Evolutionary conservation across 2,113 vertebrate genomes (phyloP).

Genomic region (Oplegnathus fasciatus): DNA sequence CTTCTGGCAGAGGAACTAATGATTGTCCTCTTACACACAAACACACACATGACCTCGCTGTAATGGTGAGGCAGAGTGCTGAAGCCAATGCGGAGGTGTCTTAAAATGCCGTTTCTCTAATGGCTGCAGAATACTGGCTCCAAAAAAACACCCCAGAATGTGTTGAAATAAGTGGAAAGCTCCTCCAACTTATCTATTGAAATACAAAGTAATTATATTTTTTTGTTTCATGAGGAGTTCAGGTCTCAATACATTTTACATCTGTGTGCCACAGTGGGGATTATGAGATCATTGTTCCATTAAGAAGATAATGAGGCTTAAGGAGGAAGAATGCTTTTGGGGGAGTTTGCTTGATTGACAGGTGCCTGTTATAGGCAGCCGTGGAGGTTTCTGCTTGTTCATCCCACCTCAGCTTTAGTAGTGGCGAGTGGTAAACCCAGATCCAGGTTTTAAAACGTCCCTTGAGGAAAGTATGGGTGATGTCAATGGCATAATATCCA

Average conservation of each 20-base stretch:
- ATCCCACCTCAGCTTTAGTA: not conserved
- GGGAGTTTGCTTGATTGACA: conserved; percentile 30
- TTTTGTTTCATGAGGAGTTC: not conserved
- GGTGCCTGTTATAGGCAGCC: not conserved
- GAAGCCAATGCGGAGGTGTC: not conserved
- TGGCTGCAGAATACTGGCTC: not conserved
- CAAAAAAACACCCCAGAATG: not conserved
- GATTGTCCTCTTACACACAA: not conserved
- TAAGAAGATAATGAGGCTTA: conserved; percentile 47
- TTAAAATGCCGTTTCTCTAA: not conserved
- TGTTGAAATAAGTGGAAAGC: conserved; percentile 5
- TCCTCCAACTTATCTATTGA: not conserved
- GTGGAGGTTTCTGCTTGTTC: not conserved
- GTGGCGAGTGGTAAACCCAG: not conserved
- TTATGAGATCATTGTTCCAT: conserved; percentile 35
- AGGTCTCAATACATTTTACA: conserved; percentile 19
- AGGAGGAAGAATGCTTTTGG: conserved; percentile 28
- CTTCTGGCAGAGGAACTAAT: not conserved
- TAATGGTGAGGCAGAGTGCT: not conserved
- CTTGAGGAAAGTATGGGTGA: not conserved
- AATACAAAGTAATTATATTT: conserved; percentile 8
- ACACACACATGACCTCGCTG: not conserved
- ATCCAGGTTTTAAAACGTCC: not conserved
- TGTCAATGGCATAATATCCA: not conserved
- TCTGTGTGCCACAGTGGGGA: conserved; percentile 25